A percentile compares a stretch with the other conserved stretches of the same genome.
Conservation (phyloP, 2,113 vertebrate species). For the Ictidomys tridecemlineatus region DNA sequence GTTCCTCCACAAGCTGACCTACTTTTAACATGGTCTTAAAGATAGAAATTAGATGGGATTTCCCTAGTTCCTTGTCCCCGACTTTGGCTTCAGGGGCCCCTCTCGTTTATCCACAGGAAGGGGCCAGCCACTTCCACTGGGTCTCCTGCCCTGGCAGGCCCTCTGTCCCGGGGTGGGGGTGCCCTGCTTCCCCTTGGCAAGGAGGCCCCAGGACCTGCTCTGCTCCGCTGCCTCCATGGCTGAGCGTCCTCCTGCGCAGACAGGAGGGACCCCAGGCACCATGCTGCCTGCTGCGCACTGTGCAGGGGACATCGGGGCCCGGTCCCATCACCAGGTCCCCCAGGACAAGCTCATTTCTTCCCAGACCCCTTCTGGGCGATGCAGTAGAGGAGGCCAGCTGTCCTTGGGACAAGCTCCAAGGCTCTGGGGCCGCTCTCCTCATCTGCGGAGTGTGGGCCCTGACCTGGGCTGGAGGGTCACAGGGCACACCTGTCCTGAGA, state of each 20-base stretch:
- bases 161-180: too few relatives aligned
- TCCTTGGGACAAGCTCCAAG: neutral
- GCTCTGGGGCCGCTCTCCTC: too few relatives aligned
- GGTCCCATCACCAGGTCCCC: neutral
- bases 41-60: neutral
- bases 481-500: neutral
- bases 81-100: neutral
- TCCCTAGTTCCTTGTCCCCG: neutral
- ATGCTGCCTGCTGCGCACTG: neutral
- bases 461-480: neutral
- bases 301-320: neutral
- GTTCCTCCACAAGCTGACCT: neutral
- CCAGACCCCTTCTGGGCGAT: neutral
- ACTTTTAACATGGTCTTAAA: neutral
- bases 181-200: too few relatives aligned
- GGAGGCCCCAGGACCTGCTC: neutral
- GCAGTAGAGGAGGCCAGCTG: too few relatives aligned
- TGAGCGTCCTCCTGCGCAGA: neutral
- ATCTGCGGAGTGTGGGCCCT: neutral
- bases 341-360: neutral
- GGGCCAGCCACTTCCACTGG: neutral
- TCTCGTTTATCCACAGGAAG: neutral
- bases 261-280: neutral
- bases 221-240: neutral
- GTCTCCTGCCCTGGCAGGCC: neutral